Evolutionary conservation across 2,888 invertebrate species (phyloP), one percentile per base, ranked within the genome.

Genomic region (Acrocyrtus sp.): DNA sequence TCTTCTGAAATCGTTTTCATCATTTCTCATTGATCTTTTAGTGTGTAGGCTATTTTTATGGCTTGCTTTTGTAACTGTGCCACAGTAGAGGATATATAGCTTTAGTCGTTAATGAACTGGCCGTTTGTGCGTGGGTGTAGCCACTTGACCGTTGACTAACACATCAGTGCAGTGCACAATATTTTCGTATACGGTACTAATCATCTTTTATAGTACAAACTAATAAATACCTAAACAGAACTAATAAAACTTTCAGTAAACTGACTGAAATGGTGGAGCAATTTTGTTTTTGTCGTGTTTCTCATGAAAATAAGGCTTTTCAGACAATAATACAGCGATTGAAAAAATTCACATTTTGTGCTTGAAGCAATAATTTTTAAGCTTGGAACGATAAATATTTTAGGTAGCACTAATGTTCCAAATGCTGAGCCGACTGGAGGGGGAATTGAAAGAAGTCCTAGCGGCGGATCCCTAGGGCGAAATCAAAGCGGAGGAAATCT

Each of bases 401-500:
- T 45, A 81, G 81, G 81, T 72, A 57, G 79, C 15, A 54, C 77
- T 43, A 78, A 76, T 69, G 81, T 80, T 72, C 81, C 80, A 58
- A 68, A 72, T 29, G 81, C 80, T 29, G 77, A 75, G 10, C 63
- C 72, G 24, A 57, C 48, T 1, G 65, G 61, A 8, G 72, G 69
- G 21, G 80, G 80, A 47, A 91, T 92, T 88, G 88, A 92, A 54
- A 91, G 92, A 84, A 94, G 94, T 84, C 92, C 92, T 47, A 94
- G 94, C 84, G 91, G 88, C 81, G 86, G 91, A 70, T 94, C 94
- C 26, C 93, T 95, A 87, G 89, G 88, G 81, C 87, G 93, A 74
- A 93, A 93, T 83, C 90, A 90, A 76, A 94, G 94, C 83, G 87
- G 91, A 24, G 86, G 84, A 48, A 87, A 87, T 74, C 84, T 88